Conservation (phyloP, 2,113 vertebrate genomes). For the Ptilorrhoa leucosticta region DNA sequence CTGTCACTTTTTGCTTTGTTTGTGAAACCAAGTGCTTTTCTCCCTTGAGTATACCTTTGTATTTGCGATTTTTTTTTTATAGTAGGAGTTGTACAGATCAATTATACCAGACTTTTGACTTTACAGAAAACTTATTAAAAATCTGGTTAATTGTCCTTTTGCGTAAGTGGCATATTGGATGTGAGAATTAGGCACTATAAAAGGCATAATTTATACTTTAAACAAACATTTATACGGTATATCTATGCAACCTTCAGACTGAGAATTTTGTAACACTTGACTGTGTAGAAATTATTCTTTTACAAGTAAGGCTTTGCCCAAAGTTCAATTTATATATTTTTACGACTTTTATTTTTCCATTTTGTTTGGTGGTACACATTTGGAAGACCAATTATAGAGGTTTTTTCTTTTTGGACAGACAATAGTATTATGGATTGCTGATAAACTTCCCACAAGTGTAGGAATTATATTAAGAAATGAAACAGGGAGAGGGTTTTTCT, state of each 20-base stretch:
- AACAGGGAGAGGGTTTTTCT: neutral
- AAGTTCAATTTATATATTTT: neutral
- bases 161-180: neutral
- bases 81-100: neutral
- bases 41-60: neutral
- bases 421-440: neutral
- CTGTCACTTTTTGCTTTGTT: neutral
- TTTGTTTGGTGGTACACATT: neutral
- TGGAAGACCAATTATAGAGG: fast-evolving
- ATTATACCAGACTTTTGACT: neutral
- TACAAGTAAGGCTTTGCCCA: neutral
- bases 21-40: neutral
- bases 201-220: neutral
- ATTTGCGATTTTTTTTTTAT: neutral
- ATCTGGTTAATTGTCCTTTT: neutral
- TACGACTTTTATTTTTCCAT: neutral
- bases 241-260: neutral
- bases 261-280: neutral
- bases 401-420: neutral
- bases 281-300: neutral
- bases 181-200: neutral
- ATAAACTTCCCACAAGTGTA: neutral
- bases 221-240: neutral
- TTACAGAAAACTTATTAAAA: neutral
- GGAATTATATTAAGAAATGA: neutral